Conservation (phyloP, 2,888 invertebrate genomes). For the Priapulus caudatus region DNA sequence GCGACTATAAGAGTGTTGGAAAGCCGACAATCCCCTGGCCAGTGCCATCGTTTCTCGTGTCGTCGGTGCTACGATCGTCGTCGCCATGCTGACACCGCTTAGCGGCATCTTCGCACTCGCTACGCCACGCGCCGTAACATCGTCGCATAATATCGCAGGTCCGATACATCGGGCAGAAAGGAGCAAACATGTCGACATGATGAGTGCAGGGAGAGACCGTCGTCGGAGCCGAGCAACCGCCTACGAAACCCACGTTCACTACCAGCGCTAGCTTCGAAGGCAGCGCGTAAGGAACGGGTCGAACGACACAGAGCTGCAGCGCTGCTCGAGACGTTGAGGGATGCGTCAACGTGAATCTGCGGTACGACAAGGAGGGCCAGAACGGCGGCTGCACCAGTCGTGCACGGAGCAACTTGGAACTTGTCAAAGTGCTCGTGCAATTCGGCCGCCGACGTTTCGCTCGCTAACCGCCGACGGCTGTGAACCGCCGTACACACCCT, state of each 20-base stretch:
- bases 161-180: too few relatives aligned
- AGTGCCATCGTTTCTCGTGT: background rate
- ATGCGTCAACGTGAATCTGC: conserved; percentile 37
- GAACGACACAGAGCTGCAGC: conserved; percentile 32
- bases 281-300: conserved; percentile 35
- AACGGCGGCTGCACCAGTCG: conserved; percentile 38
- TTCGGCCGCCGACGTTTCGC: conserved; percentile 39
- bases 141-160: too few relatives aligned
- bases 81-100: too few relatives aligned
- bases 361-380: conserved; percentile 39
- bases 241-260: too few relatives aligned
- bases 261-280: conserved; percentile 35
- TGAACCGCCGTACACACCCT: conserved; percentile 31
- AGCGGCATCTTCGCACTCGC: too few relatives aligned
- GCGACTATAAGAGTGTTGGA: too few relatives aligned
- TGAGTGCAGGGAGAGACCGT: too few relatives aligned
- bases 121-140: too few relatives aligned
- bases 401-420: conserved; percentile 37
- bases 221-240: too few relatives aligned
- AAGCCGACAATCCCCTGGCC: too few relatives aligned
- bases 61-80: too few relatives aligned
- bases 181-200: too few relatives aligned
- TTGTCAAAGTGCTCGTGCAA: conserved; percentile 39
- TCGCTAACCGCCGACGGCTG: conserved; percentile 40
- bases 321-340: conserved; percentile 33